Evolutionary conservation across 2,888 invertebrate genomes (phyloP).

Genomic region (Zaprionus obscuricornis): DNA sequence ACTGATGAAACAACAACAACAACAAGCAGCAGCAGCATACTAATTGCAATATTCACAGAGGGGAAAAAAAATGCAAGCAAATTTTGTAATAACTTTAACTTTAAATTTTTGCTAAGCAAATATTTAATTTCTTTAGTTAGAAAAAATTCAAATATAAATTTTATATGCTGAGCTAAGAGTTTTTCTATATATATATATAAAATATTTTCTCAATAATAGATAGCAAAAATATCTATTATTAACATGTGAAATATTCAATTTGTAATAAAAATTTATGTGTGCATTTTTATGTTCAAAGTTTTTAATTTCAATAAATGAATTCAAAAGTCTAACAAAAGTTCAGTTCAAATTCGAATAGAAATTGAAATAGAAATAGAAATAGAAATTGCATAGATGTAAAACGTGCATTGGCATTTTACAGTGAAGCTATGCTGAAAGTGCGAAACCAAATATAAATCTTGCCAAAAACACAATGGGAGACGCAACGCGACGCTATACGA

Average conservation of each 20-base stretch:
- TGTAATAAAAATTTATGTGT: conserved; percentile 29
- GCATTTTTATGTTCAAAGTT: conserved; percentile 26
- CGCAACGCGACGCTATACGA: conserved; percentile 9
- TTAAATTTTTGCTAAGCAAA: conserved; percentile 26
- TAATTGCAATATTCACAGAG: conserved; percentile 34
- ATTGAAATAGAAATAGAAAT: conserved; percentile 50
- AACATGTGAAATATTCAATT: too few species aligned
- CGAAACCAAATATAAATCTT: conserved; percentile 61
- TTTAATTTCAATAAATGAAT: conserved; percentile 47
- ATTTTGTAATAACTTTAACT: too few species aligned
- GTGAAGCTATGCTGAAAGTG: conserved; percentile 52
- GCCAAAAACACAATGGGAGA: conserved; percentile 34
- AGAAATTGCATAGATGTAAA: conserved; percentile 14
- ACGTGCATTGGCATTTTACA: conserved; percentile 32
- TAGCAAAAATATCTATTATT: too few species aligned
- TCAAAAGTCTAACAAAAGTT: conserved; percentile 25
- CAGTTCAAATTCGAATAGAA: conserved; percentile 4
- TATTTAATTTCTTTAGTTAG: conserved; percentile 10
- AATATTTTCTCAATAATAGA: too few species aligned
- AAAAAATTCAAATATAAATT: not conserved
- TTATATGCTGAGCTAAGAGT: too few species aligned
- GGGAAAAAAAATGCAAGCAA: conserved; percentile 15
- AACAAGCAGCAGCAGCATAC: not conserved
- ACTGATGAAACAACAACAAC: conserved; percentile 12
- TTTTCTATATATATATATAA: too few species aligned